Evolutionary conservation across 2,797 vertebrate genomes (phyloP), one percentile per base, ranked within the genome.

Genomic region (Sebastes minor): DNA sequence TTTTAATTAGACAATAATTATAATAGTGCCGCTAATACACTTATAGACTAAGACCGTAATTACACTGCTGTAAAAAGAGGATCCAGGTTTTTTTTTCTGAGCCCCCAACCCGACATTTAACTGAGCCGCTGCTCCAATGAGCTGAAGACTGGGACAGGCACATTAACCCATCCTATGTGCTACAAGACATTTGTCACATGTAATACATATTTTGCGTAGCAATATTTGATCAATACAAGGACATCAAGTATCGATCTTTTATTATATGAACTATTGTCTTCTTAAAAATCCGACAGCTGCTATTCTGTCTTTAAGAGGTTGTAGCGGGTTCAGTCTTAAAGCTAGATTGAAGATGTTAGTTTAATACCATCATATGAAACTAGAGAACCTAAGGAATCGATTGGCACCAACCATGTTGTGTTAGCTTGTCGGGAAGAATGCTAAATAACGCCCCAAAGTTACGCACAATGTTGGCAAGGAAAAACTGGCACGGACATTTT

Each of bases 1-100:
- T 68, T 52, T 67, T 55, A 82, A 79, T 35, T 35, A 14, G 5
- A 42, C 52, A 16, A 18, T 56, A 30, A 72, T 71, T 67, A 68
- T 28, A 56, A 73, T 9, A 6, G 2, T 22, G 7, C 20, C 32
- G 2, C 16, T 55, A 52, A 64, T 32, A 23, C 18, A 65, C 30
- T 75, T 57, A 56, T 33, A 60, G 42, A 42, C 11, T 2, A 27
- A 22, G 13, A 42, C 49, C 2, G 30, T 46, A 22, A 42, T 57
- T 72, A 62, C 10, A 22, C 11, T 42, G 7, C 49, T 53, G 11
- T 46, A 25, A 65, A 65, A 69, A 42, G 1, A 12, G 2, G 8
- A 16, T 27, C 1, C 3, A 10, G 6, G 8, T 32, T 52, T 18
- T 71, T 32, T 38, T 33, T 38, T 73, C 10, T 22, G 20, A 27